phyloP scores from a whole-genome alignment of 2,113 vertebrate species.

The Sula dactylatra region DNA sequence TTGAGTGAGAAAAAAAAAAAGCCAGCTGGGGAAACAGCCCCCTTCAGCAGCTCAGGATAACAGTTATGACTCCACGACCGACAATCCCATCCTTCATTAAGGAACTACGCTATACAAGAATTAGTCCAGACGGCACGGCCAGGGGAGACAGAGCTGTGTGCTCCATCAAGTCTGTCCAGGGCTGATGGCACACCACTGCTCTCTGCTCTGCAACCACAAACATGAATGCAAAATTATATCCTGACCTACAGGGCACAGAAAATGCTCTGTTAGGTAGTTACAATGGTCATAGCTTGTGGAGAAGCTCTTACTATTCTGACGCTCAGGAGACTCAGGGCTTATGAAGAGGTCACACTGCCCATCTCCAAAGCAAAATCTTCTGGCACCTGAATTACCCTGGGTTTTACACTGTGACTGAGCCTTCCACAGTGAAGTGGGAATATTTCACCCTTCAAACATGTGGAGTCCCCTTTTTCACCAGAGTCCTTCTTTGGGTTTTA shows the following conservation, averaged over 20 bases:
- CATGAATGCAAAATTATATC: background rate
- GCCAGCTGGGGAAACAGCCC: background rate
- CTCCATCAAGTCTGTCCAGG: background rate
- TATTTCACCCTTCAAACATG: accelerated
- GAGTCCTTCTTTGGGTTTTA: background rate
- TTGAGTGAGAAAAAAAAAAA: background rate
- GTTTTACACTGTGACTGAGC: background rate
- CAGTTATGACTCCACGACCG: background rate
- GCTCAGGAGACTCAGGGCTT: background rate
- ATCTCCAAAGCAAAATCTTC: background rate
- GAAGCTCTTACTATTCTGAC: background rate
- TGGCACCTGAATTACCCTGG: background rate
- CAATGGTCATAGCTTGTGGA: background rate
- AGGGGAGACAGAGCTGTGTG: background rate
- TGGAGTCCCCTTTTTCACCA: background rate
- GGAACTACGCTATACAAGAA: background rate
- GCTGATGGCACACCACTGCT: background rate
- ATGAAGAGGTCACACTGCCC: background rate
- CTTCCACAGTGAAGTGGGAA: background rate
- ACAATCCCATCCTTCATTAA: background rate
- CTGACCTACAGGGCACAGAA: background rate
- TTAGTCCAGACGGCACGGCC: background rate
- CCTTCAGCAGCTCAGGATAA: too few relatives aligned
- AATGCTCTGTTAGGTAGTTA: background rate
- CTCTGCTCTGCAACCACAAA: background rate